Evolutionary conservation across 2,113 vertebrate genomes (phyloP), one percentile per base, ranked within the genome.

Genomic region (Herpetotheres cachinnans): DNA sequence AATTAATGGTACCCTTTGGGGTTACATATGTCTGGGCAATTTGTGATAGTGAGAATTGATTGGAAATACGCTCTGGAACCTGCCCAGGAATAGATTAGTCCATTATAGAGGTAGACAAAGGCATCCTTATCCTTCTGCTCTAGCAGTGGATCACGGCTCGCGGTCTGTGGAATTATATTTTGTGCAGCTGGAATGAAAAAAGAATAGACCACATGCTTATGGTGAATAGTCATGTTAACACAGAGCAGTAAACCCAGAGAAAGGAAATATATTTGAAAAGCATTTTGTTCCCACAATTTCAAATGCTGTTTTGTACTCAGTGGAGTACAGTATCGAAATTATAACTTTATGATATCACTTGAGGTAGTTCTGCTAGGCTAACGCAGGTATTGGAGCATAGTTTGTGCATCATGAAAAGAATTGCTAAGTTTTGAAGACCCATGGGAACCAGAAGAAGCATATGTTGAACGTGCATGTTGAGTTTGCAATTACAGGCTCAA

Each of bases 1-100:
- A 95, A 92, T 80, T 94, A 87, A 94, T 70, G 66, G 46, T 80
- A 42, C 69, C 81, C 70, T 86, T 94, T 82, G 67, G 91, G 66
- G 66, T 92, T 96, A 56, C 56, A 40, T 52, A 36, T 65, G 86
- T 79, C 74, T 85, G 46, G 58, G 55, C 49, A 88, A 54, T 73
- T 93, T 79, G 50, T 65, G 46, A 85, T 85, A 85, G 91, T 67
- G 65, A 85, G 44, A 77, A 82, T 79, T 73, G 70, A 85, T 82
- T 95, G 58, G 58, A 94, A 96, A 85, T 86, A 80, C 1, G 4
- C 38, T 85, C 89, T 94, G 90, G 81, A 97, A 81, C 59, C 73
- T 82, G 54, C 40, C 55, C 77, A 89, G 91, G 62, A 82, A 72
- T 80, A 92, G 90, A 82, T 95, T 54, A 96, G 52, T 65, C 78